Conservation (phyloP, 2,797 vertebrate species). For the Melanotaenia trifasciata region DNA sequence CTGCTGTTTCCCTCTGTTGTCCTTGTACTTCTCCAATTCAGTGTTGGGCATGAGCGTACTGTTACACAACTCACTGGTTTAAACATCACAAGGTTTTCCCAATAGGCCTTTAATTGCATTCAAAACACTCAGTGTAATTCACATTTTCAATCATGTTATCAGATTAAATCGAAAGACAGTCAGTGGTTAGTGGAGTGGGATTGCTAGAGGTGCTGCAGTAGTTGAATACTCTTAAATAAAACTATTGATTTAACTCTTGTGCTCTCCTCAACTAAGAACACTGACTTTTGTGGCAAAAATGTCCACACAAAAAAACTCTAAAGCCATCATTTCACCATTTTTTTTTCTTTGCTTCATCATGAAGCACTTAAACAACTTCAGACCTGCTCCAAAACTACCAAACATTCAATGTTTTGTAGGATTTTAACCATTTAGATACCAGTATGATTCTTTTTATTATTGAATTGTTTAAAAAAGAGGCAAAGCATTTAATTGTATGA, state of each 20-base stretch:
- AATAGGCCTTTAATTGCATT: slow-evolving; percentile 24
- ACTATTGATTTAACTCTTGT: neutral
- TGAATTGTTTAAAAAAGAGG: no score
- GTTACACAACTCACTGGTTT: slow-evolving; percentile 21
- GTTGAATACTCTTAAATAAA: neutral
- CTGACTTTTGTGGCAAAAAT: no score
- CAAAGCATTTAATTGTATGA: no score
- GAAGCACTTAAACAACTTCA: no score
- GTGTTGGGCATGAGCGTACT: slow-evolving; percentile 11
- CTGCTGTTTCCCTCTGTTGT: neutral
- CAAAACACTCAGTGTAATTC: slow-evolving; percentile 41
- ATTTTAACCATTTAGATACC: no score
- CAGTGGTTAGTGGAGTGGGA: neutral
- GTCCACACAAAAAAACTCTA: no score
- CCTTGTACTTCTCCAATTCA: neutral
- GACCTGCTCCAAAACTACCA: no score
- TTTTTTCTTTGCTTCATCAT: no score
- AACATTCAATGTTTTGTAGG: no score
- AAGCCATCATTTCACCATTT: no score
- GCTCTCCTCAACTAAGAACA: no score
- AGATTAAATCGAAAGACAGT: slow-evolving; percentile 16
- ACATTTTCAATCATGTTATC: slow-evolving; percentile 41
- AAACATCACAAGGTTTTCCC: slow-evolving; percentile 13
- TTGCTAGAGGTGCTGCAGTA: neutral
- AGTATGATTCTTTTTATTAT: no score